These are phyloP conservation scores for Rhinichthys osculus DNA, from an alignment of 2,797 vertebrate genomes.

Conservation along the genomic window DNA sequence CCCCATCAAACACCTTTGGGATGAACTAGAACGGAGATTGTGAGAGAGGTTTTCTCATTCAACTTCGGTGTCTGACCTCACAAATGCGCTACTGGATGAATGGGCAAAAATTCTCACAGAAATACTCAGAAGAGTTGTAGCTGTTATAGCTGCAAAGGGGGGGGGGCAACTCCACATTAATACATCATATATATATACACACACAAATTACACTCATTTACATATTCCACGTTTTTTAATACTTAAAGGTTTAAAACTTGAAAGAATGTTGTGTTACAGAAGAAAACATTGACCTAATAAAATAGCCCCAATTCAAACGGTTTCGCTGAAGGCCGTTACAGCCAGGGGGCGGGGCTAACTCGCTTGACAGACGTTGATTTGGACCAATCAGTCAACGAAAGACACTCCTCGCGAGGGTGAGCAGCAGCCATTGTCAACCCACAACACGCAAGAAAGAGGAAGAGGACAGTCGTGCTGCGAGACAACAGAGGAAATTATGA, in stretches of 20 bases:
- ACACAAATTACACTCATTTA: background rate
- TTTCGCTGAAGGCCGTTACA: background rate
- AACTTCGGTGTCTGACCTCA: no score
- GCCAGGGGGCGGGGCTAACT: background rate
- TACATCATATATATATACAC: no score
- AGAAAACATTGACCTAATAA: slow-evolving; percentile 2
- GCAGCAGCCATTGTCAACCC: slow-evolving; percentile 47
- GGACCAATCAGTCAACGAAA: slow-evolving; percentile 47
- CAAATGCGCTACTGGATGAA: no score
- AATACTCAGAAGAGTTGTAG: background rate
- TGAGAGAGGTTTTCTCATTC: no score
- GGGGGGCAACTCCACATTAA: no score
- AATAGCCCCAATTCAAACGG: background rate
- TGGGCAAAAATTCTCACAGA: no score
- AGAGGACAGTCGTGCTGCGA: slow-evolving; percentile 13
- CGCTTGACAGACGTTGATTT: slow-evolving; percentile 36
- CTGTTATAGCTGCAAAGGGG: background rate
- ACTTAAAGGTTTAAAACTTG: background rate
- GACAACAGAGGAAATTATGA: slow-evolving; percentile 35
- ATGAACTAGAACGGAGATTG: no score
- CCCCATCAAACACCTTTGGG: no score
- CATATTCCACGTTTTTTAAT: background rate
- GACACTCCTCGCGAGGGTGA: slow-evolving; percentile 22
- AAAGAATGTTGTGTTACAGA: background rate
- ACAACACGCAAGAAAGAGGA: slow-evolving; percentile 50